A percentile compares a stretch with the other conserved stretches of the same genome.
Conservation (phyloP, 2,797 vertebrate genomes). For the Harpagifer antarcticus region DNA sequence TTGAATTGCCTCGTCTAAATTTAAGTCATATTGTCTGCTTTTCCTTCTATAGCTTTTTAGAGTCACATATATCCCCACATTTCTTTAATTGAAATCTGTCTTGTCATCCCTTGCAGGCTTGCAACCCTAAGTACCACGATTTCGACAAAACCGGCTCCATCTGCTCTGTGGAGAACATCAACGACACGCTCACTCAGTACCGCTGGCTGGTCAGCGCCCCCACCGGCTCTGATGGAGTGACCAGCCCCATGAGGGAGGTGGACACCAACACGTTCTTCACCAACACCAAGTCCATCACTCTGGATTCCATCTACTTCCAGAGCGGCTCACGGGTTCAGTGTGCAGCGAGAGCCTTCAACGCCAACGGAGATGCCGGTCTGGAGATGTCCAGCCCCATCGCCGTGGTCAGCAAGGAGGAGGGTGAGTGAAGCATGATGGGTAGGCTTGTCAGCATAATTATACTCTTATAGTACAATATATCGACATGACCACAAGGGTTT, state of each 20-base stretch:
- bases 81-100: background rate
- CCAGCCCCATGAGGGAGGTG: conserved; percentile 89
- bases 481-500: too few species aligned
- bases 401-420: conserved; percentile 86
- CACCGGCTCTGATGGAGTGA: conserved; percentile 87
- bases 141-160: conserved; percentile 91
- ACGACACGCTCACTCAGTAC: conserved; percentile 89
- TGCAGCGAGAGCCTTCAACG: conserved; percentile 86
- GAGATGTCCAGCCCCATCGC: conserved; percentile 86
- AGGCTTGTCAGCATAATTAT: too few species aligned
- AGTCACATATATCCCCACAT: background rate
- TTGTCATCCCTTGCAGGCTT: conserved; percentile 77
- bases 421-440: conserved; percentile 64
- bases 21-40: too few species aligned
- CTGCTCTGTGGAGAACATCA: conserved; percentile 88
- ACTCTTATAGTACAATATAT: too few species aligned
- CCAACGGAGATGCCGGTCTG: conserved; percentile 86
- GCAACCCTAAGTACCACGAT: conserved; percentile 90
- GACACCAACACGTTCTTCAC: conserved; percentile 91
- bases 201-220: conserved; percentile 89
- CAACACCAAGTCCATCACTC: conserved; percentile 88
- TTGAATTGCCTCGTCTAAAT: too few species aligned
- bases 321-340: conserved; percentile 88
- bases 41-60: background rate
- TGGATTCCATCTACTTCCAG: conserved; percentile 91